These are phyloP conservation scores for Antechinus stuartii DNA, from an alignment of 2,113 vertebrate species.

Conservation along the genomic window DNA sequence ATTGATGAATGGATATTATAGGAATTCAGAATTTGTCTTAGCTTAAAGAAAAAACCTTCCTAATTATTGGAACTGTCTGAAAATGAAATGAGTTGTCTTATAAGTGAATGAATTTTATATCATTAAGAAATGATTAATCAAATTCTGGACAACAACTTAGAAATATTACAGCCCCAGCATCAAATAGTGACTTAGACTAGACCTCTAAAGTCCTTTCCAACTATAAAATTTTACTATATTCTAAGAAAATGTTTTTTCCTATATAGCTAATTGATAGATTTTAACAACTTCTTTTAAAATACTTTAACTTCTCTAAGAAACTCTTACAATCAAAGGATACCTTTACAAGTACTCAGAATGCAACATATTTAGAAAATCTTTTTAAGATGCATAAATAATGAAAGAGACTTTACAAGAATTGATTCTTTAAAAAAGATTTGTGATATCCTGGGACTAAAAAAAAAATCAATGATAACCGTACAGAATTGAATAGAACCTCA, in stretches of 20 bases:
- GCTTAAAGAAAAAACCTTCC: neutral
- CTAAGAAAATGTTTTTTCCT: neutral
- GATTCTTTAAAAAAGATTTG: neutral
- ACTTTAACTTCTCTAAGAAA: neutral
- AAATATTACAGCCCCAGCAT: neutral
- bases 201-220: neutral
- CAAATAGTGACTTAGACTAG: neutral
- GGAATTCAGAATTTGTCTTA: neutral
- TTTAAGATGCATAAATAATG: neutral
- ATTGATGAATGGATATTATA: neutral
- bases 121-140: neutral
- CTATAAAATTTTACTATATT: neutral
- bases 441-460: neutral
- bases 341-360: neutral
- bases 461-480: neutral
- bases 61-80: neutral
- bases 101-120: neutral
- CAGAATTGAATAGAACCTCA: neutral
- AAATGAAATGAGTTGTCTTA: neutral
- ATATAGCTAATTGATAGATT: neutral
- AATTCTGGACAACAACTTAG: neutral
- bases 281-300: neutral
- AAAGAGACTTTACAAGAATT: neutral
- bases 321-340: neutral
- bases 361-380: neutral